Percentiles rank a stretch among this genome's conserved stretches.
phyloP scores from a whole-genome alignment of 2,113 vertebrate genomes.

The Chamaea fasciata region DNA sequence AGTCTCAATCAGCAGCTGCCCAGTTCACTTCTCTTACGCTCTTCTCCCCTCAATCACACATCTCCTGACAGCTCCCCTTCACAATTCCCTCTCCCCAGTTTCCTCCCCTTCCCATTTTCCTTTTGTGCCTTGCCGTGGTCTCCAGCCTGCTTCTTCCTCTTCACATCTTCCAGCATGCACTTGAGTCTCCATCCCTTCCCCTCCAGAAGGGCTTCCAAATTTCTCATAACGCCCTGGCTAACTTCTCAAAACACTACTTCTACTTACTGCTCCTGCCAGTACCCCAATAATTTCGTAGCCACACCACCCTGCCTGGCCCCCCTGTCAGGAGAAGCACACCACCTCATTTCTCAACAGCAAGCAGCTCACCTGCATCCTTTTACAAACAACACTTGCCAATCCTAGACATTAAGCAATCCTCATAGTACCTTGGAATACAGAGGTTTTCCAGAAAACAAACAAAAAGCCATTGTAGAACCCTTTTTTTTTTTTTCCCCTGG shows the following conservation, averaged over 20 bases:
- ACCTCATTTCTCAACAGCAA: not conserved
- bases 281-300: not conserved
- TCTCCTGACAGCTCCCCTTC: not conserved
- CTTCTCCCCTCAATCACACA: not conserved
- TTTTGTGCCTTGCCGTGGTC: not conserved
- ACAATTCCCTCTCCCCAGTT: not conserved
- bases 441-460: not conserved
- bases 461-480: not conserved
- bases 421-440: not conserved
- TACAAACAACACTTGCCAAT: not conserved
- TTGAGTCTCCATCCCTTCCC: not conserved
- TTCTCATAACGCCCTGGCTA: not conserved
- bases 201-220: not conserved
- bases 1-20: not conserved
- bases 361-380: not conserved
- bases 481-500: not conserved
- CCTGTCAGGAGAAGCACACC: not conserved
- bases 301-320: not conserved
- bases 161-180: rapidly evolving
- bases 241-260: not conserved
- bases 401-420: not conserved
- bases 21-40: not conserved
- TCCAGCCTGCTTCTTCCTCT: not conserved
- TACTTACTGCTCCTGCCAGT: not conserved
- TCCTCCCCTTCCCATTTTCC: not conserved